Evolutionary conservation across 2,888 invertebrate species (phyloP).

Genomic region (Megastigmus dorsalis): DNA sequence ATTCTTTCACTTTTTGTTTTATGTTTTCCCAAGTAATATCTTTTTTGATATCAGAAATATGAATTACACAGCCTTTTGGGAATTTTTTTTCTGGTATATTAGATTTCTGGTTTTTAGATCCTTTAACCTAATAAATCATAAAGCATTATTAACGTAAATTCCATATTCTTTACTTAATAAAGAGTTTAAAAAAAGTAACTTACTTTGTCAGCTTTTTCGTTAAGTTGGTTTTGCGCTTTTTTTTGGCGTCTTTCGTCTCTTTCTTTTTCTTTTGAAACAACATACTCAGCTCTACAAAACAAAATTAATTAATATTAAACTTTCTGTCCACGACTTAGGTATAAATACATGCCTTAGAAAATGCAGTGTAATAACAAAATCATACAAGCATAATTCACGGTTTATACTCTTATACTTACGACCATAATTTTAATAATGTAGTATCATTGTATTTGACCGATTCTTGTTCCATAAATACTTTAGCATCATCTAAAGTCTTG

Average conservation of each 20-base stretch:
- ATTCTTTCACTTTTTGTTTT: slow-evolving; percentile 80
- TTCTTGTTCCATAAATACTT: slow-evolving; percentile 84
- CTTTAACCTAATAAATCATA: slow-evolving; percentile 51
- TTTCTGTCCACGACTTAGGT: too few species aligned
- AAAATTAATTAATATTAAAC: too few species aligned
- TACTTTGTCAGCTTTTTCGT: slow-evolving; percentile 74
- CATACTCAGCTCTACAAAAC: slow-evolving; percentile 76
- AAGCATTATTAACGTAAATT: slow-evolving; percentile 24
- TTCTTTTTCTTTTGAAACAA: slow-evolving; percentile 82
- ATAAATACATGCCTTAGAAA: too few species aligned
- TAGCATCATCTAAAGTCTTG: slow-evolving; percentile 85
- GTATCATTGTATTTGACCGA: slow-evolving; percentile 81
- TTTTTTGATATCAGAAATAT: slow-evolving; percentile 80
- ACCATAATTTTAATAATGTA: slow-evolving; percentile 82
- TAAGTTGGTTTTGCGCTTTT: slow-evolving; percentile 77
- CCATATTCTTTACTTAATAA: background rate
- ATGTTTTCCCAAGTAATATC: slow-evolving; percentile 83
- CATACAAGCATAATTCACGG: too few species aligned
- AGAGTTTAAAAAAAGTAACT: slow-evolving; percentile 10
- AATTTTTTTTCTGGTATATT: slow-evolving; percentile 65
- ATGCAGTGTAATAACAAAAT: too few species aligned
- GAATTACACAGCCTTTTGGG: slow-evolving; percentile 85
- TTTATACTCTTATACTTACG: too few species aligned
- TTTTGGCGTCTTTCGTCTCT: slow-evolving; percentile 77
- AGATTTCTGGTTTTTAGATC: slow-evolving; percentile 31